Conservation (phyloP, 2,113 vertebrate species). For the Zosterops japonicus region DNA sequence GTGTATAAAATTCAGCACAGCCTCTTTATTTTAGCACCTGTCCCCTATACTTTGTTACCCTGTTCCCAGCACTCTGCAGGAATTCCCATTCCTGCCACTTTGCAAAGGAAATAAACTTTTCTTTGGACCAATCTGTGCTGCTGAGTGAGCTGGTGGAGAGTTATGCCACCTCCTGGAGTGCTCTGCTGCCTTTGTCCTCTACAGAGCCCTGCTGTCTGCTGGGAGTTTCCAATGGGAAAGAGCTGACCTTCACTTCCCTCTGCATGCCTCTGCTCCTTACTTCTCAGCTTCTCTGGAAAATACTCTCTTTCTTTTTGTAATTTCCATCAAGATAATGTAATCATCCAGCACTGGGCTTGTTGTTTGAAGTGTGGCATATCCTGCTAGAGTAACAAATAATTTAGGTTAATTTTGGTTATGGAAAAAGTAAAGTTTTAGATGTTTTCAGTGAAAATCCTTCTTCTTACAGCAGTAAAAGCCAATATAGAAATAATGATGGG, state of each 20-base stretch:
- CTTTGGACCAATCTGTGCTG: background rate
- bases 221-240: fast-evolving
- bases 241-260: background rate
- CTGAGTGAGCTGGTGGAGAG: background rate
- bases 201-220: fast-evolving
- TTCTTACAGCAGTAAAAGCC: background rate
- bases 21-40: background rate
- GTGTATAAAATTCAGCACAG: background rate
- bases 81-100: background rate
- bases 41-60: too few relatives aligned
- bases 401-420: background rate
- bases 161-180: background rate
- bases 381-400: background rate
- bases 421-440: background rate
- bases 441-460: background rate
- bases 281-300: background rate
- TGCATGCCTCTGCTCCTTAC: background rate
- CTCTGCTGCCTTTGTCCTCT: background rate
- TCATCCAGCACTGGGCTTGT: background rate
- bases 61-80: background rate
- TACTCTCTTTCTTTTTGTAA: background rate
- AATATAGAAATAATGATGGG: background rate
- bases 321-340: background rate
- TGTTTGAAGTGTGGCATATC: background rate
- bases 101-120: background rate